phyloP scores from a whole-genome alignment of 2,113 vertebrate genomes.

The Thamnophis sirtalis region DNA sequence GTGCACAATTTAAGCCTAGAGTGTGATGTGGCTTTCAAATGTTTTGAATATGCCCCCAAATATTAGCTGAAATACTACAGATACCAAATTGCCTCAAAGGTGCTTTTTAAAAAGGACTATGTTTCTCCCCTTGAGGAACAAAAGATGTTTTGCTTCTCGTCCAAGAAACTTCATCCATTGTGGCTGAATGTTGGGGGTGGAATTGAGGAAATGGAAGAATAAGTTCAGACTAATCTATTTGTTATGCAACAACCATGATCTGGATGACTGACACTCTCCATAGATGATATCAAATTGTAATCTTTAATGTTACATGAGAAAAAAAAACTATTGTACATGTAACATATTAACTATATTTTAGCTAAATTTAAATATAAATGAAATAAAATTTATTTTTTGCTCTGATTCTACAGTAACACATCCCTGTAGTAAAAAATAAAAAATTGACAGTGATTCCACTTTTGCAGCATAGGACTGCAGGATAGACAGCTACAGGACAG shows the following conservation, averaged over 20 bases:
- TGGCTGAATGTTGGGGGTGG: background rate
- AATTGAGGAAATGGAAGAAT: background rate
- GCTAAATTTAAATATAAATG: background rate
- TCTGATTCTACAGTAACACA: background rate
- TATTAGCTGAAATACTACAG: background rate
- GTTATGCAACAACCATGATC: background rate
- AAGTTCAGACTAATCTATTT: background rate
- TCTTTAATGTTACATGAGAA: background rate
- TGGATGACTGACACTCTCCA: background rate
- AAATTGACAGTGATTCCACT: background rate
- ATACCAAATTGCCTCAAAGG: background rate
- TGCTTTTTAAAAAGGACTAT: background rate
- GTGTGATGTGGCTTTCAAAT: background rate
- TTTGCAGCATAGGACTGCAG: background rate
- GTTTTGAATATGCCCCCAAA: background rate
- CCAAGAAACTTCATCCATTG: background rate
- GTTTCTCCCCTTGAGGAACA: background rate
- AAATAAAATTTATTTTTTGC: background rate
- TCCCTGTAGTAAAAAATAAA: background rate
- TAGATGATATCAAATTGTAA: background rate
- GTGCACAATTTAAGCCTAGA: background rate
- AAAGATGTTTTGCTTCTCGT: background rate
- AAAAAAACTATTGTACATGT: background rate
- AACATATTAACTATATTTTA: background rate
- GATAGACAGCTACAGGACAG: background rate